Base-by-base conservation (phyloP, 37 sponge, comb jelly and placozoan species). In the Haliclona indistincta region DNA sequence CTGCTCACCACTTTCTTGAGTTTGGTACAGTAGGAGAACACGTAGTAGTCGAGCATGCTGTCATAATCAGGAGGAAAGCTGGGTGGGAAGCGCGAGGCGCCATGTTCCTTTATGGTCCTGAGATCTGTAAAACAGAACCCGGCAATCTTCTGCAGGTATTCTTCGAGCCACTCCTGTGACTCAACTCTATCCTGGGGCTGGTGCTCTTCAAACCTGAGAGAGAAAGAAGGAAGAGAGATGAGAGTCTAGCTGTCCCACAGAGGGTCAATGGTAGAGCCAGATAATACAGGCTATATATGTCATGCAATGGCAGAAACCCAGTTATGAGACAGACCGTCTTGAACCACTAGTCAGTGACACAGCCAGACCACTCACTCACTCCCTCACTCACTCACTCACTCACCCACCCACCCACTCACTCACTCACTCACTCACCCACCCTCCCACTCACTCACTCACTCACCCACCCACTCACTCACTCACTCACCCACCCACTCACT, bases 21-120 rank as follows among this genome's bases (percentile, higher is more conserved):
- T 40, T 68, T 73, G 30, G 44, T 42, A 36, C 91, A 89, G 74
- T 91, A 91, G 35, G 62, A 41, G 47, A 61, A 70, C 0, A 95
- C 63, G 72, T 81, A 95, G 52, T 74, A 75, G 53, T 72, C 70
- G 58, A 88, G 44, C 26, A 95, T 91, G n/a, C n/a, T n/a, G 33
- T 88, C 45, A 68, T 91, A 95, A 38, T 56, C 61, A 0, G 85
- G 81, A 35, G 89, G 89, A n/a, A n/a, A n/a, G n/a, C n/a, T n/a
- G n/a, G n/a, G n/a, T 23, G 89, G 89, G 54, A 88, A 88, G 70
- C 78, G 76, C 7, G 13, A n/a, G 38, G 3, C 36, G 4, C 78
- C 88, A 4, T 76, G 28, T n/a, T 84, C 73, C 43, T 74, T 77
- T 53, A 90, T 68, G 34, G 60, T 67, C 22, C 63, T 37, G 38